Percentiles rank a stretch among this genome's conserved stretches.
phyloP scores from a whole-genome alignment of 2,113 vertebrate species.

The Ginglymostoma cirratum region DNA sequence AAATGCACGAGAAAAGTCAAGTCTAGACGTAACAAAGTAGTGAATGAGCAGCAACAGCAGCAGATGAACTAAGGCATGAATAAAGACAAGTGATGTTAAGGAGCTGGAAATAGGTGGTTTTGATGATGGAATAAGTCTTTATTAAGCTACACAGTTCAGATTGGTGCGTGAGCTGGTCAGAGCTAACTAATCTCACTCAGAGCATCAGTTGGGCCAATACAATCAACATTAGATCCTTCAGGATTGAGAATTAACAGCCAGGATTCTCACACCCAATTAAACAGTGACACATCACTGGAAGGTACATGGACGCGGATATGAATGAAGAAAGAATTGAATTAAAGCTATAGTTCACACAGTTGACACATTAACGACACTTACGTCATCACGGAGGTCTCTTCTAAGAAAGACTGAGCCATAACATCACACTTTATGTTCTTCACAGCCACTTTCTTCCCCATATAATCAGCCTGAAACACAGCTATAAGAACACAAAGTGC shows the following conservation, averaged over 20 bases:
- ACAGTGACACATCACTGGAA: not conserved
- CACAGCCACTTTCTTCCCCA: conserved; percentile 81
- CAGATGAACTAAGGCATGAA: too few species aligned
- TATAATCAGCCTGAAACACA: conserved; percentile 74
- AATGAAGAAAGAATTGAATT: not conserved
- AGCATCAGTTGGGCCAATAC: not conserved
- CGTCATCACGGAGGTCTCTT: conserved; percentile 86
- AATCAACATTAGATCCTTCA: too few species aligned
- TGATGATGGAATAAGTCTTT: too few species aligned
- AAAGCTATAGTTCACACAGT: not conserved
- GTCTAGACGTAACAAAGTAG: not conserved
- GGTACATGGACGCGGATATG: not conserved
- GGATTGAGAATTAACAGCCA: not conserved
- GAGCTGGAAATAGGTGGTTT: too few species aligned
- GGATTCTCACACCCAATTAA: not conserved
- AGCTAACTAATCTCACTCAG: not conserved
- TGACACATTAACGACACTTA: conserved; percentile 50
- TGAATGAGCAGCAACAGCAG: too few species aligned
- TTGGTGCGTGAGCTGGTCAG: not conserved
- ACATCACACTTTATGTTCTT: conserved; percentile 89
- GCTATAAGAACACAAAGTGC: conserved; percentile 49
- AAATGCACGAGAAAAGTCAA: not conserved
- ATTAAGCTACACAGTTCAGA: not conserved
- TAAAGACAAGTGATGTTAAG: too few species aligned
- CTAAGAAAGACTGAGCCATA: conserved; percentile 78